Conservation (phyloP, 2,113 vertebrate species). For the Nansenia antarctica region DNA sequence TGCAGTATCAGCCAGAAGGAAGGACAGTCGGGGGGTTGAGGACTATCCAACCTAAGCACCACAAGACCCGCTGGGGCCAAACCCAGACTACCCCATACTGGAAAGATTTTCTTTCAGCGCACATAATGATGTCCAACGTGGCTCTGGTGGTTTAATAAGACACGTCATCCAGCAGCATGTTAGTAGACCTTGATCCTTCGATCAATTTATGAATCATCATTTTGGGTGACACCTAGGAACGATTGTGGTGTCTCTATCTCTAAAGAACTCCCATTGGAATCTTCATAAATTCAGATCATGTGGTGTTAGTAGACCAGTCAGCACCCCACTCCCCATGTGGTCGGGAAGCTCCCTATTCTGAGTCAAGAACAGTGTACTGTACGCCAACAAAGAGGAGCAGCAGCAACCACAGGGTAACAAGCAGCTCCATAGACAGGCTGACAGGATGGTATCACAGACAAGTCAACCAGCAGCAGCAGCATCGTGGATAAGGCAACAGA, state of each 20-base stretch:
- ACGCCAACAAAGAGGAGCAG: background rate
- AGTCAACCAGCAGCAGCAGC: background rate
- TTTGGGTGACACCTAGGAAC: too few species aligned
- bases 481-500: background rate
- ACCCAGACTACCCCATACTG: slow-evolving; percentile 57
- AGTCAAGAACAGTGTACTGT: background rate
- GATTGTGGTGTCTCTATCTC: too few species aligned
- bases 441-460: background rate
- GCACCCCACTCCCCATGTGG: background rate
- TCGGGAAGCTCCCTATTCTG: background rate
- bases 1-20: slow-evolving; percentile 28
- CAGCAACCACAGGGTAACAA: background rate
- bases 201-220: too few species aligned
- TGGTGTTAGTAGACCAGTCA: background rate
- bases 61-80: slow-evolving; percentile 67
- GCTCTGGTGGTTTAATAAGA: too few species aligned
- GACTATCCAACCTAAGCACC: slow-evolving; percentile 47
- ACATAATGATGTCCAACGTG: too few species aligned
- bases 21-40: slow-evolving; percentile 48
- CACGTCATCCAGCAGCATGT: too few species aligned
- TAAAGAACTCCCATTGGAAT: too few species aligned
- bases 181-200: too few species aligned
- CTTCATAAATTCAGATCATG: too few species aligned
- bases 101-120: too few species aligned
- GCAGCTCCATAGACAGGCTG: slow-evolving; percentile 19